phyloP scores from a whole-genome alignment of 2,113 vertebrate species.

The Coptodon bakossiorum region DNA sequence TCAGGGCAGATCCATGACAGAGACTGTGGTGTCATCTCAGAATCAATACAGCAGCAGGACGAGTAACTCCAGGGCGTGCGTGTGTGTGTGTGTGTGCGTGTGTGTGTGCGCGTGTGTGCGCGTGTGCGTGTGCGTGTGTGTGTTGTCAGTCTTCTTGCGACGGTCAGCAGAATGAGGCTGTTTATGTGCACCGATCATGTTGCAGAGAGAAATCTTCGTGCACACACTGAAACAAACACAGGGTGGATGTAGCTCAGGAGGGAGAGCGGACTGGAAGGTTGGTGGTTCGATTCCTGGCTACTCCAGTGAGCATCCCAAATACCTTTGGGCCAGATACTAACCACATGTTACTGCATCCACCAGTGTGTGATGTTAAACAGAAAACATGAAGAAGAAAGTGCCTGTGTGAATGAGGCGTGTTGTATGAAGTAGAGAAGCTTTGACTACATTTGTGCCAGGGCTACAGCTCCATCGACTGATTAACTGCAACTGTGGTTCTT shows the following conservation, averaged over 20 bases:
- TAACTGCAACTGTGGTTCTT: not conserved
- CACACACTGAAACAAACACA: not conserved
- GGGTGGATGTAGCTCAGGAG: not conserved
- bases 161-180: conserved; percentile 60
- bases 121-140: not conserved
- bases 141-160: conserved; percentile 51
- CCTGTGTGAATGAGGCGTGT: not conserved
- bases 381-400: not conserved
- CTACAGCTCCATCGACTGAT: not conserved
- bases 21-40: conserved; percentile 66
- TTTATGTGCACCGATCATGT: conserved; percentile 60
- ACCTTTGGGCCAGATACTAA: not conserved
- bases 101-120: not conserved
- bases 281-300: not conserved
- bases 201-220: conserved; percentile 16
- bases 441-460: not conserved
- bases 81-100: not conserved
- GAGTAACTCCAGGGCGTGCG: not conserved
- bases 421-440: not conserved
- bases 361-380: not conserved
- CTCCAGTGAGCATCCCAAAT: not conserved
- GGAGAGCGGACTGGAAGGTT: not conserved
- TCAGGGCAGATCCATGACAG: conserved; percentile 58
- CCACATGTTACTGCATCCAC: not conserved
- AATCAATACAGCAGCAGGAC: conserved; percentile 63